A percentile compares a stretch with the other conserved stretches of the same genome.
Conservation (phyloP, 2,888 invertebrate species). For the Cosmia trapezina region DNA sequence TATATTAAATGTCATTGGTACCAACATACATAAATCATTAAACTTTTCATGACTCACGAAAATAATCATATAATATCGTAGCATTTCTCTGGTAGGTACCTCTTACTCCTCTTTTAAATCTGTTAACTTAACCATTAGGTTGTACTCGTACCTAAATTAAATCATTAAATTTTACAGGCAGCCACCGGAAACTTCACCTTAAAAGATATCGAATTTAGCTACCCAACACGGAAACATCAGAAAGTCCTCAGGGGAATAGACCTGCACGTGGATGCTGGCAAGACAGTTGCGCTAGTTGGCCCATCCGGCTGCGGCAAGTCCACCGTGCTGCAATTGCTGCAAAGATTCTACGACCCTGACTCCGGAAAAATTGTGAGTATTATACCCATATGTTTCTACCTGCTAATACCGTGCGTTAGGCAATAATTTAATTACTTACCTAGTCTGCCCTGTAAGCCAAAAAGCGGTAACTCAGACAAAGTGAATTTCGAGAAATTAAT, state of each 20-base stretch:
- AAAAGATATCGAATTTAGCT: slow-evolving; percentile 93
- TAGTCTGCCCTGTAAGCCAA: background rate
- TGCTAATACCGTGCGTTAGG: background rate
- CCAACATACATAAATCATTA: background rate
- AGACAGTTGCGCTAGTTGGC: slow-evolving; percentile 94
- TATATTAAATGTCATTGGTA: too few relatives aligned
- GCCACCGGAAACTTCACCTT: slow-evolving; percentile 92
- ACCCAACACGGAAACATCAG: slow-evolving; percentile 94
- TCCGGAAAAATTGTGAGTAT: slow-evolving; percentile 86
- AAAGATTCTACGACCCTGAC: slow-evolving; percentile 95
- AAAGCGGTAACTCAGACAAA: background rate
- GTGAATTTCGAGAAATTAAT: background rate
- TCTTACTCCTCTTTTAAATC: background rate
- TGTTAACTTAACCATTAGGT: background rate
- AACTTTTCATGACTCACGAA: background rate
- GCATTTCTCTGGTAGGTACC: background rate
- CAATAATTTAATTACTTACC: background rate
- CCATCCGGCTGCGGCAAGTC: slow-evolving; percentile 95
- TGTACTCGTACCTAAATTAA: too few relatives aligned
- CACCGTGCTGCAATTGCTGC: slow-evolving; percentile 94
- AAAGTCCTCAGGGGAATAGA: slow-evolving; percentile 93
- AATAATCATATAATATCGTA: background rate
- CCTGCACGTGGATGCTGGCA: slow-evolving; percentile 92
- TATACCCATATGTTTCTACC: background rate
- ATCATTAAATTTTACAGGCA: slow-evolving; percentile 75